A percentile compares a stretch with the other conserved stretches of the same genome.
Evolutionary conservation across 1,140 invertebrate genomes (phyloP).

Genomic region (Bombus soroeensis): DNA sequence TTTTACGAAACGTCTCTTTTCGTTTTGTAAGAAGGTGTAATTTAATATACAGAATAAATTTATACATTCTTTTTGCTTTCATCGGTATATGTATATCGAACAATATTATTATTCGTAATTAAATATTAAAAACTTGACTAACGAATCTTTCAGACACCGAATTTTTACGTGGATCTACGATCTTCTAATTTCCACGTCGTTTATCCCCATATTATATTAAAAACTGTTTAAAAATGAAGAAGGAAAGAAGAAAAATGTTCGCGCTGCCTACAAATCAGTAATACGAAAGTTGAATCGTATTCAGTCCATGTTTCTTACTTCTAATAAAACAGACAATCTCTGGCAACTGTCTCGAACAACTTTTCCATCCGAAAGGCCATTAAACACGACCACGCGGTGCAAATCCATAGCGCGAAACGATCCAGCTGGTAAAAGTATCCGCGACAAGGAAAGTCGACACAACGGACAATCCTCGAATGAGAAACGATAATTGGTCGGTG

Average conservation of each 20-base stretch:
- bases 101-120: too few species aligned
- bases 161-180: too few species aligned
- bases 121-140: too few species aligned
- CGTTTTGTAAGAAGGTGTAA: neutral
- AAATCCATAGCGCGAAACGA: constrained; percentile 1
- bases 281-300: too few species aligned
- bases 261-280: too few species aligned
- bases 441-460: constrained; percentile 20
- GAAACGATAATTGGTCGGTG: constrained; percentile 35
- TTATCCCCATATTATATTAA: too few species aligned
- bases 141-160: too few species aligned
- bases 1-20: neutral
- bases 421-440: constrained; percentile 5
- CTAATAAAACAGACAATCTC: neutral
- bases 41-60: too few species aligned
- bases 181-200: too few species aligned
- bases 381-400: neutral
- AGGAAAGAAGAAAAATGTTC: too few species aligned
- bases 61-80: neutral
- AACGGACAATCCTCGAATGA: constrained; percentile 9
- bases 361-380: neutral
- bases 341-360: neutral
- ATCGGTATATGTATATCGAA: neutral
- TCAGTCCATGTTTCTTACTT: neutral
- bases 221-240: too few species aligned